Base-by-base conservation (phyloP, 2,797 vertebrate species). In the Nyctibius grandis region DNA sequence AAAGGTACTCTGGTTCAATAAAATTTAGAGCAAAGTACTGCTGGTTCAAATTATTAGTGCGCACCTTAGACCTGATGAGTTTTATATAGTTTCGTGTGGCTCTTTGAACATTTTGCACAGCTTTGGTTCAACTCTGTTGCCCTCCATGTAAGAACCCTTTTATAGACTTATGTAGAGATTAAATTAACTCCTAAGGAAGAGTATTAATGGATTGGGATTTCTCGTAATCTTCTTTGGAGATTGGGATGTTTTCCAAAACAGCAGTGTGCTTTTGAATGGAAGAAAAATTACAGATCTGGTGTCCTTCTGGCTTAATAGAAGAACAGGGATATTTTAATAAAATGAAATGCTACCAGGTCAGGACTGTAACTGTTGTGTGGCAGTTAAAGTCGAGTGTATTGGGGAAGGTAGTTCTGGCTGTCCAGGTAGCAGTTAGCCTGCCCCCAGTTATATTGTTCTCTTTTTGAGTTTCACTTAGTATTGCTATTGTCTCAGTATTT, bases 1-100 rank as follows among this genome's bases (percentile, higher is more conserved):
- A 88, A 95, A 91, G 92, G 86, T 94, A 85, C 75, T 95, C 89
- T 97, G 97, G 97, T 97, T 98, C 94, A 96, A 87, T 65, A 96
- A 97, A 97, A 94, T 84, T 95, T 92, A 95, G 94, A 97, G 91
- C 65, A 94, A 94, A 95, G 80, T 59, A 96, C 93, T 92, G 92
- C 91, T 96, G 94, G 92, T 95, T 95, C 93, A 95, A 92, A 96
- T 96, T 96, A 96, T 96, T 94, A 95, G 84, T 69, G 69, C 94
- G 81, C 84, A 92, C 88, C 76, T 92, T 85, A 84, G 92, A 93
- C 95, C 88, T 83, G 81, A 93, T 95, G 96, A 96, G 95, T 95
- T 96, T 95, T 95, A 88, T 95, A 85, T 91, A 65, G 88, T 85
- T 95, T 96, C 95, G 83, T 88, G 95, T 89, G 94, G 94, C 69